phyloP scores from a whole-genome alignment of 1,140 invertebrate genomes.

The Cylas formicarius region DNA sequence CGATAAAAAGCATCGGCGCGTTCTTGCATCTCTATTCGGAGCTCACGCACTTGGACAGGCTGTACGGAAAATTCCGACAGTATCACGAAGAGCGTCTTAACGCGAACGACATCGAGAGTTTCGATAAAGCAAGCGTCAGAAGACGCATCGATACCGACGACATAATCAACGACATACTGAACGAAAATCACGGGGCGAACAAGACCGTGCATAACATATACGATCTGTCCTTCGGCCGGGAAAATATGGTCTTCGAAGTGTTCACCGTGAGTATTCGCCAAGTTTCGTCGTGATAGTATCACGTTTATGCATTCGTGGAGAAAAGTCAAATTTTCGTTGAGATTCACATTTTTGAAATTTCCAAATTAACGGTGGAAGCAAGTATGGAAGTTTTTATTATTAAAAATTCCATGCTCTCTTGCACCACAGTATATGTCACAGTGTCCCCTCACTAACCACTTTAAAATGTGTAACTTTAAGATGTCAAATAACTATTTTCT shows the following conservation, averaged over 20 bases:
- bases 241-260: conserved; percentile 50
- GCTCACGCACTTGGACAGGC: conserved; percentile 6
- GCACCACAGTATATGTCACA: too few relatives aligned
- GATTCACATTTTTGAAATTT: too few relatives aligned
- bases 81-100: conserved; percentile 3
- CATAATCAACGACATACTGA: conserved; percentile 12
- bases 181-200: conserved; percentile 42
- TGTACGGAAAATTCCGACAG: conserved; percentile 14
- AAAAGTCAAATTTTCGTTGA: too few relatives aligned
- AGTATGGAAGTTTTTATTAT: too few relatives aligned
- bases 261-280: conserved; percentile 50
- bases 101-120: background rate
- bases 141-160: conserved; percentile 3
- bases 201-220: conserved; percentile 46
- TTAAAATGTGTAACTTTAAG: too few relatives aligned
- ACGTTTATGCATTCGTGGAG: background rate
- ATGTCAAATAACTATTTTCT: too few relatives aligned
- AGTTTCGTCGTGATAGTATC: background rate
- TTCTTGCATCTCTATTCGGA: conserved; percentile 15
- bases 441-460: too few relatives aligned
- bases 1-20: conserved; percentile 11
- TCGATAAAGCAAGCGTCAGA: background rate
- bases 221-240: conserved; percentile 48
- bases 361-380: too few relatives aligned
- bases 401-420: too few relatives aligned